Conservation (phyloP, 2,113 vertebrate species). For the Dipodomys merriami region DNA sequence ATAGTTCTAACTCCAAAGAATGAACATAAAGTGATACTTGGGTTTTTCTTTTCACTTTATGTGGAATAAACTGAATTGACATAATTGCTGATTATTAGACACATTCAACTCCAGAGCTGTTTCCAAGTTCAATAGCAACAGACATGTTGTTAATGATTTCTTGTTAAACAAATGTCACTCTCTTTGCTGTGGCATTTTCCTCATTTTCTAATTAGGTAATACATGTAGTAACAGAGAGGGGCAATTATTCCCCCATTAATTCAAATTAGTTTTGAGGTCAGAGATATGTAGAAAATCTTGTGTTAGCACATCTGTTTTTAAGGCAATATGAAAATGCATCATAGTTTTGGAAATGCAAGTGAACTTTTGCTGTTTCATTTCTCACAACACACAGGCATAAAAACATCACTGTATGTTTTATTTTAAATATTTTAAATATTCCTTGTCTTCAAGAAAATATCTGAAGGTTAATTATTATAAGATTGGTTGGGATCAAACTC, state of each 20-base stretch:
- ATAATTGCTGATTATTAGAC: neutral
- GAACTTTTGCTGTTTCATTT: neutral
- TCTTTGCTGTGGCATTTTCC: slow-evolving; percentile 72
- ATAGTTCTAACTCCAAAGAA: neutral
- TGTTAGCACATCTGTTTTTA: neutral
- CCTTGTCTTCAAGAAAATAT: neutral
- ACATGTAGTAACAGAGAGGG: slow-evolving; percentile 61
- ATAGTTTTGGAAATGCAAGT: neutral
- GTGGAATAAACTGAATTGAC: neutral
- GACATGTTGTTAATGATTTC: slow-evolving; percentile 61
- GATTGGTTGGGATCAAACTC: neutral
- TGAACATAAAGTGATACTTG: neutral
- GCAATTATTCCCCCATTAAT: slow-evolving; percentile 77
- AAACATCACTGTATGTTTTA: neutral
- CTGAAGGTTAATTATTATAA: neutral
- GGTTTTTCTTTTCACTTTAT: neutral
- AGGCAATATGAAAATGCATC: slow-evolving; percentile 9
- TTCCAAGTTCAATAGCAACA: slow-evolving; percentile 55
- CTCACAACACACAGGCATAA: neutral
- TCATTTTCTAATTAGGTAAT: slow-evolving; percentile 81
- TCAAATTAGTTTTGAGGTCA: slow-evolving; percentile 75
- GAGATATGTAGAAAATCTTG: slow-evolving; percentile 69
- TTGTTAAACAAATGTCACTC: slow-evolving; percentile 78
- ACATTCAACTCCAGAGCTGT: slow-evolving; percentile 33
- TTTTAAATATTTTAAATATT: slow-evolving; percentile 12